A percentile compares a stretch with the other conserved stretches of the same genome.
Conservation (phyloP, 2,113 vertebrate species). For the Microtus richardsoni region DNA sequence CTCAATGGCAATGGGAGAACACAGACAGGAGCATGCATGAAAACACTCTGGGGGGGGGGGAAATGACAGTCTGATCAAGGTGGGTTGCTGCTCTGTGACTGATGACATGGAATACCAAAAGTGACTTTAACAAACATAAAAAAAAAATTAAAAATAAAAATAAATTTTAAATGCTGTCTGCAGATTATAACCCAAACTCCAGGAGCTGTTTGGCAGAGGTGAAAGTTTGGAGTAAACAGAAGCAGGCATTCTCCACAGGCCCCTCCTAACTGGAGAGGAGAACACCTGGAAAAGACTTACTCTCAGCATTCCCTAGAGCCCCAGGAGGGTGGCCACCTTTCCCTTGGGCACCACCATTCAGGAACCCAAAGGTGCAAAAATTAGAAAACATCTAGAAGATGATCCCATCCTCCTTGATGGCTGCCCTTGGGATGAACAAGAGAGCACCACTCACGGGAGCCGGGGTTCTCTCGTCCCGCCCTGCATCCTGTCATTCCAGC, state of each 20-base stretch:
- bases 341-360: not conserved
- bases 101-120: not conserved
- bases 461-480: not conserved
- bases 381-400: not conserved
- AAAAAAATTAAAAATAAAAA: not conserved
- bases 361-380: not conserved
- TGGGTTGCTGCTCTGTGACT: not conserved
- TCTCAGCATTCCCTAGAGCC: not conserved
- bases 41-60: not conserved
- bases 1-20: not conserved
- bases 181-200: not conserved
- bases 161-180: not conserved
- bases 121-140: not conserved
- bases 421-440: not conserved
- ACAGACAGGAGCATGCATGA: accelerated
- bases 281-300: not conserved
- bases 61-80: not conserved
- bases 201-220: not conserved
- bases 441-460: not conserved
- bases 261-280: not conserved
- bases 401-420: not conserved
- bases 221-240: conserved; percentile 12
- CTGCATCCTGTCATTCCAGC: not conserved
- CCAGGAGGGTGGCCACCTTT: not conserved
- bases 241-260: not conserved